Evolutionary conservation across 2,113 vertebrate genomes (phyloP).

Genomic region (Myiozetetes cayanensis): DNA sequence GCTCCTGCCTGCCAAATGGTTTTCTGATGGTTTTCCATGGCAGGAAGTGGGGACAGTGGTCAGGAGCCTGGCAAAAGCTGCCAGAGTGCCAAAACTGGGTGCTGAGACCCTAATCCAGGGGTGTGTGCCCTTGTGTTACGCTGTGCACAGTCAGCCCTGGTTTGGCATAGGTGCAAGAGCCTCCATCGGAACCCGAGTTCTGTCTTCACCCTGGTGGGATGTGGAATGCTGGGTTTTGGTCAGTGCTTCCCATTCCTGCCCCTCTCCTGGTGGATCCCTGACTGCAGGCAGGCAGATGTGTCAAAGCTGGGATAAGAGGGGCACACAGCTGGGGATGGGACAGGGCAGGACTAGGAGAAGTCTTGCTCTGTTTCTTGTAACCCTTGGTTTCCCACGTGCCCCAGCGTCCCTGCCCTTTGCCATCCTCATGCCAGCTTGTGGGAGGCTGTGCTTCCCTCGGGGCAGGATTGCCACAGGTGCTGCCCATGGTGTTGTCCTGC

Average conservation of each 20-base stretch:
- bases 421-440: accelerated
- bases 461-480: not conserved
- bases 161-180: not conserved
- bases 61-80: not conserved
- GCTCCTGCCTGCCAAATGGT: not conserved
- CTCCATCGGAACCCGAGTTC: accelerated
- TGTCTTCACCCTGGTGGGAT: accelerated
- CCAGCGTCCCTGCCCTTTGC: not conserved
- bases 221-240: accelerated
- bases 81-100: accelerated
- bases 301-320: accelerated
- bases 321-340: not conserved
- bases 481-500: not conserved
- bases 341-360: not conserved
- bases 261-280: accelerated
- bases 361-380: not conserved
- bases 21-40: accelerated
- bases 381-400: not conserved
- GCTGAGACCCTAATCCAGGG: not conserved
- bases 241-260: not conserved
- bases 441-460: accelerated
- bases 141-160: not conserved
- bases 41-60: not conserved
- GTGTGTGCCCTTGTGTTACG: too few relatives aligned
- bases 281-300: not conserved